These are phyloP conservation scores for Xanthorhoe designata DNA, from an alignment of 2,888 invertebrate species.

Conservation along the genomic window DNA sequence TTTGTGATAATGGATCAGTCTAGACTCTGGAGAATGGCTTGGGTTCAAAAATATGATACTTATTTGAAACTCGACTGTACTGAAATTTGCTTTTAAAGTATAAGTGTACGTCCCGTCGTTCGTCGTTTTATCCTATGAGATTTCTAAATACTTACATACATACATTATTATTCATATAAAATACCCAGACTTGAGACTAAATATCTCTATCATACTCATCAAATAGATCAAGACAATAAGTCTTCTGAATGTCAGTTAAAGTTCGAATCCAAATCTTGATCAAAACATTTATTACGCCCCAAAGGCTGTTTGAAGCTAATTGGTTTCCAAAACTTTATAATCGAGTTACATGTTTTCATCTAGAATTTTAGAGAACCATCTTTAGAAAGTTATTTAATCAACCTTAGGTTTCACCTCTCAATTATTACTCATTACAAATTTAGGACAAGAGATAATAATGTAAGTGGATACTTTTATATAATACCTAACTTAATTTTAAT, in stretches of 20 bases:
- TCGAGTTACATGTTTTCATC: conserved; percentile 52
- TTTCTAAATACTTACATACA: too few species aligned
- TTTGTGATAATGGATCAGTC: background rate
- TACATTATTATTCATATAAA: too few species aligned
- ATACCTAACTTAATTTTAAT: too few species aligned
- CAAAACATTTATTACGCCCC: conserved; percentile 53
- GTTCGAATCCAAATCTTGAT: conserved; percentile 46
- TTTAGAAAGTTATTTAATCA: conserved; percentile 38
- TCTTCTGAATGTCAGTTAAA: background rate
- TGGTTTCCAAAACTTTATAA: conserved; percentile 57
- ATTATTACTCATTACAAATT: background rate
- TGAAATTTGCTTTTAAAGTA: too few species aligned
- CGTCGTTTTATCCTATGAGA: too few species aligned
- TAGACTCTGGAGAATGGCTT: background rate
- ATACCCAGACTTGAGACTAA: too few species aligned
- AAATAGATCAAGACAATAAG: too few species aligned
- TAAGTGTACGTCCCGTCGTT: too few species aligned
- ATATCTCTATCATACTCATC: too few species aligned
- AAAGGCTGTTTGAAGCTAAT: conserved; percentile 55
- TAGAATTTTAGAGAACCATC: conserved; percentile 45
- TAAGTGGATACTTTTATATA: too few species aligned
- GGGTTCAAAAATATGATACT: too few species aligned
- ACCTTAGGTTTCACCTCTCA: conserved; percentile 12
- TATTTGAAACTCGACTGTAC: too few species aligned
- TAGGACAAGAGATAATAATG: background rate